Evolutionary conservation across 1,140 invertebrate genomes (phyloP).

Genomic region (Drosophila ananassae): DNA sequence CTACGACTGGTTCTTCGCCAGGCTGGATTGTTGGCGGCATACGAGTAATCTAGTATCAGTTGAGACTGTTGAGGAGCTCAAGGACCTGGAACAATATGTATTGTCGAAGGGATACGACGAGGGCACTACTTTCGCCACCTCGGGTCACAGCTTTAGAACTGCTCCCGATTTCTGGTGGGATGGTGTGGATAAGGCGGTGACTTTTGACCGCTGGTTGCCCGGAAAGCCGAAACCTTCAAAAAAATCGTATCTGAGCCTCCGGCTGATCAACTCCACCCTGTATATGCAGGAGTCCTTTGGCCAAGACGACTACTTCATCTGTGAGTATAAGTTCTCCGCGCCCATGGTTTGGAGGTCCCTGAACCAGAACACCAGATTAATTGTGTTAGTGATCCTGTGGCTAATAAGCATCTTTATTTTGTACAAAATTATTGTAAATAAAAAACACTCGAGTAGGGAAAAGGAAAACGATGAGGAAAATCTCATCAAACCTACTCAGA

Average conservation of each 20-base stretch:
- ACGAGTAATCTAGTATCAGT: slow-evolving; percentile 30
- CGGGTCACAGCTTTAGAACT: slow-evolving; percentile 35
- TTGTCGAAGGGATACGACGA: slow-evolving; percentile 27
- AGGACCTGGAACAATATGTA: slow-evolving; percentile 19
- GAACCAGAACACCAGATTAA: background rate
- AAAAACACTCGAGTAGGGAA: too few species aligned
- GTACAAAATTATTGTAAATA: too few species aligned
- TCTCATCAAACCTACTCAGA: too few species aligned
- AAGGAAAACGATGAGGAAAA: too few species aligned
- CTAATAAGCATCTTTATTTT: background rate
- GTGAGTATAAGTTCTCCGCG: slow-evolving; percentile 11
- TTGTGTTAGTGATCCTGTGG: background rate
- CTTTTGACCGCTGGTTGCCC: slow-evolving; percentile 39
- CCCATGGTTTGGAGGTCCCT: background rate
- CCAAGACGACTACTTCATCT: slow-evolving; percentile 48
- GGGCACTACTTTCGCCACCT: slow-evolving; percentile 54
- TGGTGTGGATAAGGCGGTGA: background rate
- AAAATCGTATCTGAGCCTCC: slow-evolving; percentile 28
- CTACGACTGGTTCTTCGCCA: slow-evolving; percentile 46
- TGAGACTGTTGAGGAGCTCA: slow-evolving; percentile 12
- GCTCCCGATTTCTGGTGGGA: slow-evolving; percentile 32
- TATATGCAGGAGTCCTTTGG: slow-evolving; percentile 43
- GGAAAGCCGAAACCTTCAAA: background rate
- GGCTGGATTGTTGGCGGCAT: slow-evolving; percentile 21
- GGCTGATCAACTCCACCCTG: slow-evolving; percentile 21